phyloP scores from a whole-genome alignment of 2,888 invertebrate genomes.

The Perizoma affinitatum region DNA sequence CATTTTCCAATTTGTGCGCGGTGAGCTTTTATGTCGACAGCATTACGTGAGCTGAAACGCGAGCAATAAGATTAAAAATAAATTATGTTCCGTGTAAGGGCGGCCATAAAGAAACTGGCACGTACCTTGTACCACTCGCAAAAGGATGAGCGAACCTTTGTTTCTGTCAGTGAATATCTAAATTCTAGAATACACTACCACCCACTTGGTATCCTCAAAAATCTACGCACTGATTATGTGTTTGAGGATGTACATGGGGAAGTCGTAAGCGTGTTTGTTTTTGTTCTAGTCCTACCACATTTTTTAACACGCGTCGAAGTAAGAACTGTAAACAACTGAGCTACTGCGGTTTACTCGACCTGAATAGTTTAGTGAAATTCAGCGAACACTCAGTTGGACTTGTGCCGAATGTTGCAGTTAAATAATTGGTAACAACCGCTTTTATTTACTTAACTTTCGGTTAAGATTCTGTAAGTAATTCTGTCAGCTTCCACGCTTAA shows the following conservation, averaged over 20 bases:
- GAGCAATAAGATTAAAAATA: conserved; percentile 80
- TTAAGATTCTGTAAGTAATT: conserved; percentile 61
- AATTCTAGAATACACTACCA: neutral
- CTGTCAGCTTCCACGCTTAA: conserved; percentile 53
- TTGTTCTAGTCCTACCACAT: conserved; percentile 5
- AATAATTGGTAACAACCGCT: conserved; percentile 79
- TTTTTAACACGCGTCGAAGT: conserved; percentile 19
- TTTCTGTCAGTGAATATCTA: conserved; percentile 25
- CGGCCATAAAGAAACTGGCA: conserved; percentile 54
- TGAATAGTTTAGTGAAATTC: conserved; percentile 78
- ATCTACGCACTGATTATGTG: too few species aligned
- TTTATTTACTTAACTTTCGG: conserved; percentile 74
- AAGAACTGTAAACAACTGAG: conserved; percentile 68
- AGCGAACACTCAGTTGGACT: conserved; percentile 71
- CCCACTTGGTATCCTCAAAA: too few species aligned
- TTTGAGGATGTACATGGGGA: too few species aligned
- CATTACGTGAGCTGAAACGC: conserved; percentile 79
- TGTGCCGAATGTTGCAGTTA: conserved; percentile 77
- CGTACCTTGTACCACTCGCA: conserved; percentile 40
- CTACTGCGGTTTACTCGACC: conserved; percentile 75
- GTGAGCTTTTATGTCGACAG: conserved; percentile 78
- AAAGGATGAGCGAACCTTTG: conserved; percentile 39
- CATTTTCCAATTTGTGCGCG: conserved; percentile 73
- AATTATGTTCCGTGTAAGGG: conserved; percentile 70
- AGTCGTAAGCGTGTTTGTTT: too few species aligned